Evolutionary conservation across 37 sponge, comb jelly and placozoan species (phyloP).

Genomic region (Haliclona indistincta): DNA sequence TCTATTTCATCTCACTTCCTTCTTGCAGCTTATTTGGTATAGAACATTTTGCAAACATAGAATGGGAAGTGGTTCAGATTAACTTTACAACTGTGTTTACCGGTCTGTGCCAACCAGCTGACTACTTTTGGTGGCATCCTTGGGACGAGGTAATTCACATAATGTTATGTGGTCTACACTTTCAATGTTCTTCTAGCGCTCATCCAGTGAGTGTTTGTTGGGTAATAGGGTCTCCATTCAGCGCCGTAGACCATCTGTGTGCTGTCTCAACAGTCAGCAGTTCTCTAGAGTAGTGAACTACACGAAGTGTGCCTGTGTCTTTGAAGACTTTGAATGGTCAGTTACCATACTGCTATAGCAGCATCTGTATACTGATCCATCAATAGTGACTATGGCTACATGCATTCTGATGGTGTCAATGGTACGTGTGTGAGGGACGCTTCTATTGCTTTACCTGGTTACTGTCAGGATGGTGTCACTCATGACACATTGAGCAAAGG

Average conservation of each 20-base stretch:
- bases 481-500: no score
- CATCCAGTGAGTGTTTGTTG: slow-evolving; percentile 65
- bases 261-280: slow-evolving; percentile 75
- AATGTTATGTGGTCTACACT: not conserved
- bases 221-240: slow-evolving; percentile 66
- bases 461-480: no score
- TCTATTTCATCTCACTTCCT: no score
- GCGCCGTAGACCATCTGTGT: slow-evolving; percentile 42
- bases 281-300: slow-evolving; percentile 37
- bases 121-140: slow-evolving; percentile 66
- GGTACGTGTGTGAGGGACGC: slow-evolving; percentile 57
- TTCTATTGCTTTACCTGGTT: slow-evolving; percentile 5
- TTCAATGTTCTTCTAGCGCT: slow-evolving; percentile 11
- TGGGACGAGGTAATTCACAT: slow-evolving; percentile 50
- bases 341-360: not conserved
- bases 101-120: slow-evolving; percentile 24
- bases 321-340: slow-evolving; percentile 91
- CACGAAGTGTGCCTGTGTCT: slow-evolving; percentile 62
- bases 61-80: slow-evolving; percentile 72
- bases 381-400: slow-evolving; percentile 67
- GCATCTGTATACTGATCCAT: not conserved
- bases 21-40: slow-evolving; percentile 8
- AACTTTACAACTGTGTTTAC: slow-evolving; percentile 45
- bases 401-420: slow-evolving; percentile 12
- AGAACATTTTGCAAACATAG: slow-evolving; percentile 10